Percentiles rank a stretch among this genome's conserved stretches.
Conservation (phyloP, 2,888 invertebrate genomes). For the Caenorhabditis becei region DNA sequence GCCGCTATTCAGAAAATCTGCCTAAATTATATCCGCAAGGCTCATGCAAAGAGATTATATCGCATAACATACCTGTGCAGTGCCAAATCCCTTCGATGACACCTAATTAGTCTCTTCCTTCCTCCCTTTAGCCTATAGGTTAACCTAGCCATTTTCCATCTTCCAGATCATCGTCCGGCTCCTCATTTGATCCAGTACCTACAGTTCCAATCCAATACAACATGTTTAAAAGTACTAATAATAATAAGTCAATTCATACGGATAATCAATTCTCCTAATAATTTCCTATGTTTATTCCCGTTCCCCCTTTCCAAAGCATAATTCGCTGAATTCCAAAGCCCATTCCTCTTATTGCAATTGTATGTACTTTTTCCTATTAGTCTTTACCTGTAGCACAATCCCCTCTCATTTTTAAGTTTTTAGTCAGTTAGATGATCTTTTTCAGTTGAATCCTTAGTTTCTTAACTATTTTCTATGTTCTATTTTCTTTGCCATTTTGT, state of each 20-base stretch:
- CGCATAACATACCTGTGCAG: too few species aligned
- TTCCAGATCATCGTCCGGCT: constrained; percentile 44
- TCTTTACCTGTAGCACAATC: too few species aligned
- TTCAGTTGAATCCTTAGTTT: constrained; percentile 12
- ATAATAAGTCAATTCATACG: constrained; percentile 48
- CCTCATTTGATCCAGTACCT: constrained; percentile 43
- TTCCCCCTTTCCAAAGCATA: constrained; percentile 28
- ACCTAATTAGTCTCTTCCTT: too few species aligned
- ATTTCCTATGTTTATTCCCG: background rate
- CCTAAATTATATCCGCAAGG: too few species aligned
- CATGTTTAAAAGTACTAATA: constrained; percentile 42
- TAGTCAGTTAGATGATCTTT: constrained; percentile 44
- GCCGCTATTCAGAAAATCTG: too few species aligned
- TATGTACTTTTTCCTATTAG: too few species aligned
- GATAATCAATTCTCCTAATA: constrained; percentile 38
- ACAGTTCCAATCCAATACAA: constrained; percentile 22
- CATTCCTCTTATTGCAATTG: constrained; percentile 24
- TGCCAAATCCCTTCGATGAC: too few species aligned
- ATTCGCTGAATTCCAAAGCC: constrained; percentile 23
- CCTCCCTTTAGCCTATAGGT: too few species aligned
- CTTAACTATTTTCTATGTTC: too few species aligned
- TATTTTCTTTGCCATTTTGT: background rate
- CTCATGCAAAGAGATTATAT: too few species aligned
- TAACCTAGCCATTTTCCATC: too few species aligned
- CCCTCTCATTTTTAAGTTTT: too few species aligned